Evolutionary conservation across 1,140 invertebrate species (phyloP), one percentile per base, ranked within the genome.

Genomic region (Nephotettix cincticeps): DNA sequence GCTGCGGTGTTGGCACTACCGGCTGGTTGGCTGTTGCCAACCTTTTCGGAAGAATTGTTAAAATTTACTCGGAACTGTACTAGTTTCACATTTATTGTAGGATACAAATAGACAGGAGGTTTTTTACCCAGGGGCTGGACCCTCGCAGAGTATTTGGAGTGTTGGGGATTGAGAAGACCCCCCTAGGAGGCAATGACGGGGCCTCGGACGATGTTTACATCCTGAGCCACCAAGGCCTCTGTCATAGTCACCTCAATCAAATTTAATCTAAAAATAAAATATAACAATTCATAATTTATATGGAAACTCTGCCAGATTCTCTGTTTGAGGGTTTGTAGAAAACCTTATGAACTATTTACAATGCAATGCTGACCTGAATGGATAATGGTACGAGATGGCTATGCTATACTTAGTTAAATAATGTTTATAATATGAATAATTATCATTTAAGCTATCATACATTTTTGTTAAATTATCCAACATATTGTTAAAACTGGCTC

Each of bases 151-250:
- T 1, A 4, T n/a, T 51, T 6, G 47, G 56, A 4, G 56, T 11
- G 56, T 14, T 28, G 1, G 21, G 21, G 21, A 25, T 9, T 23
- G 56, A n/a, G 6, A n/a, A 17, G n/a, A n/a, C n/a, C n/a, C n/a
- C n/a, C n/a, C n/a, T n/a, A n/a, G n/a, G n/a, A n/a, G n/a, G n/a
- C n/a, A n/a, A n/a, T n/a, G n/a, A n/a, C n/a, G 40, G 36, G 64
- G 23, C 19, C 36, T 11, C 32, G 64, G 64, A 67, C n/a, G 64
- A 67, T 67, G 64, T 67, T 25, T 13, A 43, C 64, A 67, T 67
- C 64, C 64, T 67, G 64, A 67, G 64, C 64, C 64, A 67, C 64
- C 40, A 19, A 11, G 23, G 19, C 27, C 36, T 45, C 56, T 2
- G 17, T 19, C 17, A 4, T 23, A 3, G 6, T 4, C 47, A 6